phyloP scores from a whole-genome alignment of 2,888 invertebrate species.

The Meiosimyza platycephala region DNA sequence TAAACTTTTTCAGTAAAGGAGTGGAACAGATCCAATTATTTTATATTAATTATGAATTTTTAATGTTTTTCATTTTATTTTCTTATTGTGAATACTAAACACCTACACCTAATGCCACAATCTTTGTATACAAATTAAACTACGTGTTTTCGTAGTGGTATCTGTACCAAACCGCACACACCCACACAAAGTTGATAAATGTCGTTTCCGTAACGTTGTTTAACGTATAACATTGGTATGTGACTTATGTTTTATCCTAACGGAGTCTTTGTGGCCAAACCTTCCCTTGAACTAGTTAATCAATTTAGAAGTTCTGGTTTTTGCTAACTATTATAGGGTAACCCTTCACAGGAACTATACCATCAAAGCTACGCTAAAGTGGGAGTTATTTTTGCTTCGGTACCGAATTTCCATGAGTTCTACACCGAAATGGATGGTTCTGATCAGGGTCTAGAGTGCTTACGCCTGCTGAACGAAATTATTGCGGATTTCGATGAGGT shows the following conservation, averaged over 20 bases:
- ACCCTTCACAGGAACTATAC: constrained; percentile 84
- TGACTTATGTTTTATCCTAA: background rate
- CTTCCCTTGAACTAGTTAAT: constrained; percentile 47
- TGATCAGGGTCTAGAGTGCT: constrained; percentile 91
- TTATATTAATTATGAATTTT: no score
- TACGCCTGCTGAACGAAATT: constrained; percentile 89
- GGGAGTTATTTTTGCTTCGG: constrained; percentile 91
- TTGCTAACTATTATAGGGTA: constrained; percentile 69
- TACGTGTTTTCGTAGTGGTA: no score
- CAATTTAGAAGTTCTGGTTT: constrained; percentile 54
- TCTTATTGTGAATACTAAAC: no score
- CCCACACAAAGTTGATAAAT: no score
- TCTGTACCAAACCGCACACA: no score
- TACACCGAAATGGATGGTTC: constrained; percentile 93
- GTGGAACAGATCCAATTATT: no score
- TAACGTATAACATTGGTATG: background rate
- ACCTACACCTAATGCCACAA: no score
- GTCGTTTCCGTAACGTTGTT: background rate
- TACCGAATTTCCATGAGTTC: constrained; percentile 95
- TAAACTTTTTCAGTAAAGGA: no score
- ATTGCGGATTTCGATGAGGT: constrained; percentile 95
- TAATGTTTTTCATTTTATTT: no score
- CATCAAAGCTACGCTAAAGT: constrained; percentile 92
- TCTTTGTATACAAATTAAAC: no score
- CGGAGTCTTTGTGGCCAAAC: constrained; percentile 38